Conservation (phyloP, 2,888 invertebrate genomes). For the Sinelater perroti region DNA sequence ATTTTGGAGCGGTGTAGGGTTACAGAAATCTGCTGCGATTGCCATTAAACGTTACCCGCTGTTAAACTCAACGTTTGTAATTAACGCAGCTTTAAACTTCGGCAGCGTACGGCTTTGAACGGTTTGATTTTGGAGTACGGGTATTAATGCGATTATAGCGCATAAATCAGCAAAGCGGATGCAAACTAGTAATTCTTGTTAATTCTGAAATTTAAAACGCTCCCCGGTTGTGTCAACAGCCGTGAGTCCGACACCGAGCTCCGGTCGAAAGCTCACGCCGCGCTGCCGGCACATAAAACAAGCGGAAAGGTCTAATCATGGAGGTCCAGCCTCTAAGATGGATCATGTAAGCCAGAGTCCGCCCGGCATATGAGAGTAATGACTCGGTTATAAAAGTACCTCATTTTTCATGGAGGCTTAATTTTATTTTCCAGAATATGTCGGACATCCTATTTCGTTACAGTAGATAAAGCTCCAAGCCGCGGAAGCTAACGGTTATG, state of each 20-base stretch:
- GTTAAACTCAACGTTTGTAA: not conserved
- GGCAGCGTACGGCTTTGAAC: not conserved
- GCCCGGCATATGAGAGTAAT: constrained; percentile 46
- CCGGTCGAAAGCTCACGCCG: too few species aligned
- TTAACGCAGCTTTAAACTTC: constrained; percentile 1
- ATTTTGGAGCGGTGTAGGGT: too few species aligned
- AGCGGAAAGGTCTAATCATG: constrained; percentile 39
- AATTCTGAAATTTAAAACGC: constrained; percentile 1
- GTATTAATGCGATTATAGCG: constrained; percentile 11
- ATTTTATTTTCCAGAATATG: constrained; percentile 54
- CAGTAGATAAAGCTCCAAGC: constrained; percentile 51
- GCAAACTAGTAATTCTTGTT: constrained; percentile 6
- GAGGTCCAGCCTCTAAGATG: constrained; percentile 36
- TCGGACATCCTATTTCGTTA: constrained; percentile 53
- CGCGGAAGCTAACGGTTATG: constrained; percentile 47
- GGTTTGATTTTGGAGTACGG: constrained; percentile 1
- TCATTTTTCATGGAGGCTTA: constrained; percentile 52
- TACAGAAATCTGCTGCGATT: too few species aligned
- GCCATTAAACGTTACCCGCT: not conserved
- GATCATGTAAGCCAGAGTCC: constrained; percentile 38
- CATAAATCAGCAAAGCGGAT: constrained; percentile 9
- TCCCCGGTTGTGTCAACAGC: not conserved
- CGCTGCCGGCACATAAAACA: constrained; percentile 5
- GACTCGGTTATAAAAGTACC: constrained; percentile 49
- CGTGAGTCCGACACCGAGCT: too few species aligned